Conservation (phyloP, 2,888 invertebrate species). For the Drosophila macrospina region DNA sequence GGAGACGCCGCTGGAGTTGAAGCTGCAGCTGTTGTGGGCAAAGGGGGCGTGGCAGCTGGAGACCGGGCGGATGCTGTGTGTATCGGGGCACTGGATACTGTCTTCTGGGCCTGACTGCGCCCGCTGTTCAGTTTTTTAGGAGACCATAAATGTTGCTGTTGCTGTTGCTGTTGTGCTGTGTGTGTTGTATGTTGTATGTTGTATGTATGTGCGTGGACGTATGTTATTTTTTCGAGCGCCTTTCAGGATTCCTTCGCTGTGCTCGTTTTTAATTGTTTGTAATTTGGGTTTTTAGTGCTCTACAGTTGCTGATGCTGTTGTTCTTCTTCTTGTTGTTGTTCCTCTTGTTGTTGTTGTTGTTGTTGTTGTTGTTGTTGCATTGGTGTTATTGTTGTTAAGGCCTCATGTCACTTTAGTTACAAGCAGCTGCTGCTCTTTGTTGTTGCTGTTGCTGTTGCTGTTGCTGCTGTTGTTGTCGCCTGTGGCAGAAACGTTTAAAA, state of each 20-base stretch:
- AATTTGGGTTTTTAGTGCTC: conserved; percentile 75
- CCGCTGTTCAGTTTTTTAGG: conserved; percentile 62
- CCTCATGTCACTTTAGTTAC: conserved; percentile 77
- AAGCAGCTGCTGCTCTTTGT: conserved; percentile 57
- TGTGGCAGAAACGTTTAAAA: conserved; percentile 45
- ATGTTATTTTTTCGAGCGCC: conserved; percentile 28
- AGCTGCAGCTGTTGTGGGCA: conserved; percentile 8
- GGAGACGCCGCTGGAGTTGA: conserved; percentile 24
- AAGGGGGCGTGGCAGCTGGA: neutral
- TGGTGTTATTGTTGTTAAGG: conserved; percentile 68
- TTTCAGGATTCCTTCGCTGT: conserved; percentile 49
- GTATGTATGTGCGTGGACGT: conserved; percentile 22
- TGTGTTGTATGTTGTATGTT: conserved; percentile 5
- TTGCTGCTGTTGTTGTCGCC: conserved; percentile 28
- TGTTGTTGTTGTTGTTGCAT: conserved; percentile 22
- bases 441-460: conserved; percentile 35
- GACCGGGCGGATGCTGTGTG: neutral
- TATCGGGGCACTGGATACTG: conserved; percentile 21
- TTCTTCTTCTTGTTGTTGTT: conserved; percentile 25
- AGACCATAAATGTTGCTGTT: conserved; percentile 48
- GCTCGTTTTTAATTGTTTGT: conserved; percentile 73
- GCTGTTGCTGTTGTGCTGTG: conserved; percentile 20
- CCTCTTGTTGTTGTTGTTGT: conserved; percentile 23
- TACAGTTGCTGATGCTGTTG: conserved; percentile 30
- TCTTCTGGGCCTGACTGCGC: conserved; percentile 23